Conservation (phyloP, 2,888 invertebrate genomes). For the Aplocera efformata region DNA sequence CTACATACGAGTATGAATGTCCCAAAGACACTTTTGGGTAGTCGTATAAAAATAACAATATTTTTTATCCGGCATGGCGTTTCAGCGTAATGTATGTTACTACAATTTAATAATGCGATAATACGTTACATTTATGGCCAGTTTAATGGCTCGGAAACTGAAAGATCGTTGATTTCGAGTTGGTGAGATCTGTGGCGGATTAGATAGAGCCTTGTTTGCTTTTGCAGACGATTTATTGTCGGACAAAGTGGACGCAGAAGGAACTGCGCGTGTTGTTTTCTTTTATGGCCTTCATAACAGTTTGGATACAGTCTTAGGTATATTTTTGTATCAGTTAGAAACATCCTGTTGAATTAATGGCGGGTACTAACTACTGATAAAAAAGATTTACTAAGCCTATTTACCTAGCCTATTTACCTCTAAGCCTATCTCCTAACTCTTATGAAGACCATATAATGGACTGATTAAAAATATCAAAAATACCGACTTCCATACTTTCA, state of each 20-base stretch:
- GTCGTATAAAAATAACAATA: constrained; percentile 1
- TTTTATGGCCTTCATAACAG: constrained; percentile 11
- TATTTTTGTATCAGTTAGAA: too few species aligned
- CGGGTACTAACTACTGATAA: too few species aligned
- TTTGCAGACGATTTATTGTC: constrained; percentile 57
- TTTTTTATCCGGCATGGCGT: neutral
- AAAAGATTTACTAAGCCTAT: too few species aligned
- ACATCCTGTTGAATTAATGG: too few species aligned
- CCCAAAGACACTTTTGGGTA: too few species aligned
- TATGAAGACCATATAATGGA: too few species aligned
- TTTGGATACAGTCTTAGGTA: too few species aligned
- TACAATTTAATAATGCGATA: constrained; percentile 44
- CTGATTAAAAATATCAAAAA: too few species aligned
- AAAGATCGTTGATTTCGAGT: constrained; percentile 57
- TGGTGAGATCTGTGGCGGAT: constrained; percentile 34
- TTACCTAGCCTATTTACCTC: too few species aligned
- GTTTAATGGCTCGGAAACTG: constrained; percentile 67
- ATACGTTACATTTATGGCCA: constrained; percentile 51
- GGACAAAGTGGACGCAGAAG: constrained; percentile 45
- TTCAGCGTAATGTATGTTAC: constrained; percentile 16
- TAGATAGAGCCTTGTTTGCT: constrained; percentile 55
- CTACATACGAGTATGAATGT: too few species aligned
- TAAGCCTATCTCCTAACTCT: too few species aligned
- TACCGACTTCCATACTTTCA: too few species aligned
- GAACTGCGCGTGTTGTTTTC: constrained; percentile 34